phyloP scores from a whole-genome alignment of 1,140 invertebrate species.

The Marisa cornuarietis region DNA sequence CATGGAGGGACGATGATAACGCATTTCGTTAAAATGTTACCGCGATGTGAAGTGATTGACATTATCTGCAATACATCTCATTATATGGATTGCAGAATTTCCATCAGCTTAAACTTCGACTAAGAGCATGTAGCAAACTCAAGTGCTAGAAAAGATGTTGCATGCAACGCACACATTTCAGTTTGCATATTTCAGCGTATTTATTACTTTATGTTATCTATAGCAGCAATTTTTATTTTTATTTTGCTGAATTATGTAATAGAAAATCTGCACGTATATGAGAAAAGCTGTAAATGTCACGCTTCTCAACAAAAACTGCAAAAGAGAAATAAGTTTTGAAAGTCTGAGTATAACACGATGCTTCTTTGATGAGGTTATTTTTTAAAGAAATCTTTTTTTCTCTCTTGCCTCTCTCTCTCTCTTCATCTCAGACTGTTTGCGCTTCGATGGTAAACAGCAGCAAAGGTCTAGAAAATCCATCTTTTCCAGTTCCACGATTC shows the following conservation, averaged over 20 bases:
- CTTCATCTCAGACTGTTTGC: background rate
- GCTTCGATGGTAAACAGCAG: background rate
- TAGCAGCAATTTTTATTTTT: background rate
- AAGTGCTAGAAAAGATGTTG: no score
- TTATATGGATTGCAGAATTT: background rate
- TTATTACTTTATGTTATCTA: background rate
- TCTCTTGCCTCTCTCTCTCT: constrained; percentile 6
- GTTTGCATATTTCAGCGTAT: background rate
- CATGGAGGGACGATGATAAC: background rate
- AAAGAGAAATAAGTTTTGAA: background rate
- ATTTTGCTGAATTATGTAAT: background rate
- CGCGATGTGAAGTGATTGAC: background rate
- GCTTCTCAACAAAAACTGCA: background rate
- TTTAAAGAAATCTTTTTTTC: background rate
- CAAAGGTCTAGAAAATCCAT: background rate
- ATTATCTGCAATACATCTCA: background rate
- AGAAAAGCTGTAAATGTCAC: background rate
- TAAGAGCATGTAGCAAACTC: no score
- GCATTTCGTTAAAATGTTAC: background rate
- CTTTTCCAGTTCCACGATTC: background rate
- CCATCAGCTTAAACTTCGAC: no score
- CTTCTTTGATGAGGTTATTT: background rate
- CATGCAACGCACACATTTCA: no score
- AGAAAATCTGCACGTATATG: background rate
- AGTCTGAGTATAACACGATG: background rate